Conservation (phyloP, 2,113 vertebrate genomes). For the Uropsilus gracilis region DNA sequence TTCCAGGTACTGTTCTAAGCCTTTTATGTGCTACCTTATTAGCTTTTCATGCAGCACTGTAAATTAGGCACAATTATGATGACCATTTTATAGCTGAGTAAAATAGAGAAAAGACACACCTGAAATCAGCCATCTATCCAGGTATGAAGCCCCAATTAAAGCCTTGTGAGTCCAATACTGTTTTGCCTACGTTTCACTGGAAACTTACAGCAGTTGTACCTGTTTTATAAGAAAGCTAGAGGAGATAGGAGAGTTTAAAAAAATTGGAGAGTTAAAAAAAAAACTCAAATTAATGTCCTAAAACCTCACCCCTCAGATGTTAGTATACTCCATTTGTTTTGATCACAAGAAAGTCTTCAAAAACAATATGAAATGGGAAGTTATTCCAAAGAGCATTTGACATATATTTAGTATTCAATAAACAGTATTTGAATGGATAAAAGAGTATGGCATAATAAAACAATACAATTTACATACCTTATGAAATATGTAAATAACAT, state of each 20-base stretch:
- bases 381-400: background rate
- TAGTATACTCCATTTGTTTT: background rate
- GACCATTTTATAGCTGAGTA: background rate
- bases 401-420: slow-evolving; percentile 11
- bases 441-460: background rate
- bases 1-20: background rate
- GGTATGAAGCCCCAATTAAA: background rate
- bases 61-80: background rate
- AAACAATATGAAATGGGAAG: slow-evolving; percentile 36
- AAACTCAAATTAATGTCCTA: background rate
- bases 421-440: slow-evolving; percentile 21
- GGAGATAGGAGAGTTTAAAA: too few relatives aligned
- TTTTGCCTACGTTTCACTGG: background rate
- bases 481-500: background rate
- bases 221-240: background rate
- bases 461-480: background rate
- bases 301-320: background rate
- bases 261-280: background rate
- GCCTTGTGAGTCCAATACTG: background rate
- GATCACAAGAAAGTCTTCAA: background rate
- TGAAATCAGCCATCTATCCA: background rate
- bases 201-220: background rate
- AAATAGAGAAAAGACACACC: background rate
- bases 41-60: background rate
- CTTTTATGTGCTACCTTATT: background rate